Conservation (phyloP, 1,140 invertebrate species). For the Portunus trituberculatus region DNA sequence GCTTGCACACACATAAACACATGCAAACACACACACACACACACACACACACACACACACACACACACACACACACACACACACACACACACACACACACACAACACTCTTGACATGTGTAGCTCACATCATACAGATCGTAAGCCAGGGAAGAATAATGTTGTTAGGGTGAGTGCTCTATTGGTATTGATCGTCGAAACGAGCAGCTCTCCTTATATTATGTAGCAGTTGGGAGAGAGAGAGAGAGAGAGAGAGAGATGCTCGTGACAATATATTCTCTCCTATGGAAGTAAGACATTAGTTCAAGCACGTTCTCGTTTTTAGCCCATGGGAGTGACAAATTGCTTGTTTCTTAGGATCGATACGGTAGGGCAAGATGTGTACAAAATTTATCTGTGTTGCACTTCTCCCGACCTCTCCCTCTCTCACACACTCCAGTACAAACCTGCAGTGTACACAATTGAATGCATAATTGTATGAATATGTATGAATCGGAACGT, state of each 20-base stretch:
- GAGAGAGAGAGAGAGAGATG: not conserved
- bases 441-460: not conserved
- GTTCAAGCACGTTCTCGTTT: not conserved
- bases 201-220: not conserved
- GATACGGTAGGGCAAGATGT: not conserved
- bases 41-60: slow-evolving; percentile 20
- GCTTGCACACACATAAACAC: not conserved
- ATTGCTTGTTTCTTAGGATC: not conserved
- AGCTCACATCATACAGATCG: not conserved
- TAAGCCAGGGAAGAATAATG: not conserved
- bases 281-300: not conserved
- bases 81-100: slow-evolving; percentile 20
- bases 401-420: not conserved
- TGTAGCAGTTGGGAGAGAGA: not conserved
- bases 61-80: not conserved
- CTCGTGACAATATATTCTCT: too few relatives aligned
- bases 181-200: not conserved
- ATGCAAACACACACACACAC: not conserved
- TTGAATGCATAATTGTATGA: not conserved
- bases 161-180: not conserved
- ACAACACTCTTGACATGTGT: not conserved
- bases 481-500: not conserved
- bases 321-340: not conserved
- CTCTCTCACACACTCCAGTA: not conserved
- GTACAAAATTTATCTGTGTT: not conserved